Base-by-base conservation (phyloP, 2,113 vertebrate genomes). In the Phalacrocorax carbo region DNA sequence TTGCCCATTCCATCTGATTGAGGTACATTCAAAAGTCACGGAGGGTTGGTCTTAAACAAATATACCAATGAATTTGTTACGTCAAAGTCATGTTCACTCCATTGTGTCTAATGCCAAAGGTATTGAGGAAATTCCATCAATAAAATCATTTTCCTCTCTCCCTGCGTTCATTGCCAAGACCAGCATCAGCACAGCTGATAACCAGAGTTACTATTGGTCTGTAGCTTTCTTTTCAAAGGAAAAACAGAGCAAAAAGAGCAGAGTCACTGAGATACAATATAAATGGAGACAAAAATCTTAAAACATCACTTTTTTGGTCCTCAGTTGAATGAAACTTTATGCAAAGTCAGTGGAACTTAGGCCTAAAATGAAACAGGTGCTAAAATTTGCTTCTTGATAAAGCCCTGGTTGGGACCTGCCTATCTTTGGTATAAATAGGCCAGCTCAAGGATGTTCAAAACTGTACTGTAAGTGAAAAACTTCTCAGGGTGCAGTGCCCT, bases 41-140 rank as follows among this genome's bases (percentile, higher is more conserved):
- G 76, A 94, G 92, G 93, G 77, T 26, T 97, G 91, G 80, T 76
- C 76, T 77, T 96, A 94, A 94, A 83, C 82, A 97, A 97, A 97
- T 94, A 95, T 19, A 10, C 57, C 57, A 80, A 25, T 66, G 48
- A 89, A 86, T 75, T 90, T 58, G 23, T 83, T 93, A 90, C 78
- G 84, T 97, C 95, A 96, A 91, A 96, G 93, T 82, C 36, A 8
- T 23, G 40, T 36, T 93, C 89, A 75, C 64, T 76, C 61, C 42
- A 68, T 91, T 96, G 88, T 96, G 89, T 92, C 66, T 93, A 86
- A 96, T 92, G 89, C 60, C 70, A 90, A 95, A 93, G 36, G 90
- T 29, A 97, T 94, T 95, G 73, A 96, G 96, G 96, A 97, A 97
- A 95, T 95, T 96, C 88, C 86, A 90, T 61, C 80, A 84, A 55